Percentiles rank a stretch among this genome's conserved stretches.
Evolutionary conservation across 2,113 vertebrate species (phyloP).

Genomic region (Sinocyclocheilus maitianheensis): DNA sequence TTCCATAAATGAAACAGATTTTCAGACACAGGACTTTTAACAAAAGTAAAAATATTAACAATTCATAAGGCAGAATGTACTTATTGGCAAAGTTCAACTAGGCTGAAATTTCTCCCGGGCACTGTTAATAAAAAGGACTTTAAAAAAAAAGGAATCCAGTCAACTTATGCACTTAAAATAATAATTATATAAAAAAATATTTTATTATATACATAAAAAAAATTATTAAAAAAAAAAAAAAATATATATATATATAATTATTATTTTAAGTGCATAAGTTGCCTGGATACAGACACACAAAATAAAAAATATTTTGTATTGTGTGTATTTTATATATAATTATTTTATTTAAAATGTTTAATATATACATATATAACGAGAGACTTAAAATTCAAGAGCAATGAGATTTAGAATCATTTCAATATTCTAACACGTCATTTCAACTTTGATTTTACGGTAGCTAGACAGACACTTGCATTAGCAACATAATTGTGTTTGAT

Average conservation of each 20-base stretch:
- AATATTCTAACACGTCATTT: neutral
- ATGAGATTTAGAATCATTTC: neutral
- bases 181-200: too few species aligned
- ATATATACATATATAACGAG: neutral
- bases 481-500: constrained; percentile 10
- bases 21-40: too few species aligned
- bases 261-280: too few species aligned
- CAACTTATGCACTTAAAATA: neutral
- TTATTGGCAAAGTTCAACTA: neutral
- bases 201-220: too few species aligned
- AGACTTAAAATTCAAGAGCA: neutral
- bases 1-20: neutral
- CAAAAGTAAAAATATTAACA: neutral
- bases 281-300: too few species aligned
- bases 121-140: neutral
- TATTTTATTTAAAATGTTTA: neutral
- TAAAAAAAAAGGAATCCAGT: neutral
- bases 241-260: neutral
- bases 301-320: neutral
- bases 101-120: neutral
- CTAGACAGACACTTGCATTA: neutral
- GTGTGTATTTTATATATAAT: too few species aligned
- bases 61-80: neutral
- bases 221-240: too few species aligned
- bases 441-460: neutral